Evolutionary conservation across 2,113 vertebrate genomes (phyloP).

Genomic region (Nycticebus coucang): DNA sequence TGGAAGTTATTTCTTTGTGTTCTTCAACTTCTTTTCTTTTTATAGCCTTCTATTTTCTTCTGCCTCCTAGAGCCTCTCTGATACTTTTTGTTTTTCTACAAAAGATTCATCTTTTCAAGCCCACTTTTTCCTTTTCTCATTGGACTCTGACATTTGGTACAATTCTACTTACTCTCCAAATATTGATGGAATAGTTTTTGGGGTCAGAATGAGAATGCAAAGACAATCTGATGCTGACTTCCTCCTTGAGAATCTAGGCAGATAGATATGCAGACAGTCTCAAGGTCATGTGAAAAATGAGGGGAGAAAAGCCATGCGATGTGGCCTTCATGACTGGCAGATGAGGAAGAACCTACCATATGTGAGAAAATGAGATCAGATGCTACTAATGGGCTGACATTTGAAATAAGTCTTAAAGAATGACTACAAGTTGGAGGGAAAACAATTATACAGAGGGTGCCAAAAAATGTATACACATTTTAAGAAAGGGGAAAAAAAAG

Average conservation of each 20-base stretch:
- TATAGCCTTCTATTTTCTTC: not conserved
- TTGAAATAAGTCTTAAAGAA: conserved; percentile 25
- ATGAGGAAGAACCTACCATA: not conserved
- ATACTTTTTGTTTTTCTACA: not conserved
- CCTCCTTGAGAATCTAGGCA: not conserved
- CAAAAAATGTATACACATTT: too few relatives aligned
- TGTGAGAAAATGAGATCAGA: not conserved
- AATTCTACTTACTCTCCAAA: not conserved
- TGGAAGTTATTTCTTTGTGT: not conserved
- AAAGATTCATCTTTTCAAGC: not conserved
- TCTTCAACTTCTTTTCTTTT: not conserved
- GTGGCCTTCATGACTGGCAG: not conserved
- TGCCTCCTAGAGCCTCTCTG: not conserved
- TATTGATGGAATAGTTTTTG: not conserved
- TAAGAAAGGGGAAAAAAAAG: too few relatives aligned
- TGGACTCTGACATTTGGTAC: not conserved
- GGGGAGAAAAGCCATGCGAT: not conserved
- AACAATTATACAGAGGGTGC: not conserved
- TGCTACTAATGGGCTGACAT: not conserved
- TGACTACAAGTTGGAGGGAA: not conserved
- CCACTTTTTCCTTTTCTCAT: not conserved
- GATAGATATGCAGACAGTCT: not conserved
- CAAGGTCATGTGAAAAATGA: not conserved
- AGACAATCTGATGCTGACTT: not conserved
- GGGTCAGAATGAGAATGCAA: not conserved